These are phyloP conservation scores for Botrylloides violaceus DNA, from an alignment of 23 tunicate genomes.

Conservation along the genomic window DNA sequence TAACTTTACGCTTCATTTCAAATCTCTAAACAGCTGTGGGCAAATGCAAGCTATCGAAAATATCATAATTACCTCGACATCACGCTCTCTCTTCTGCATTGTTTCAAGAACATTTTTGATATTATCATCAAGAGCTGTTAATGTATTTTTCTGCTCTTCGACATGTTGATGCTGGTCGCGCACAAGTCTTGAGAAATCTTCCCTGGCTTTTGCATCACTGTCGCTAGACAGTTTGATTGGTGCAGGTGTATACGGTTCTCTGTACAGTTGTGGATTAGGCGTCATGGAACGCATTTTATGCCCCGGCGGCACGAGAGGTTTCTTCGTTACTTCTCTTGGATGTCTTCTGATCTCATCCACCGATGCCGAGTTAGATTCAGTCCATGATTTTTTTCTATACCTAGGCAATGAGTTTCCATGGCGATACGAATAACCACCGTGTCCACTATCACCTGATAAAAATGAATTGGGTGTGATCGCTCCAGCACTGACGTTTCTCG, in stretches of 20 bases:
- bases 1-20: no score
- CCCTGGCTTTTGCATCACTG: slow-evolving; percentile 40
- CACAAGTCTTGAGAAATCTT: slow-evolving; percentile 54
- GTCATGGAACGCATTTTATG: slow-evolving; percentile 10
- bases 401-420: slow-evolving; percentile 22
- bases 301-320: slow-evolving; percentile 17
- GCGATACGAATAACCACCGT: not conserved
- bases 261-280: slow-evolving; percentile 6
- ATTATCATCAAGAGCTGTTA: slow-evolving; percentile 39
- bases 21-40: no score
- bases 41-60: not conserved
- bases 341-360: slow-evolving; percentile 3
- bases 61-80: slow-evolving; percentile 2
- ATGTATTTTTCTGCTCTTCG: slow-evolving; percentile 45
- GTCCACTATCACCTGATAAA: not conserved
- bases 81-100: slow-evolving; percentile 35
- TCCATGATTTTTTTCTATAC: slow-evolving; percentile 12
- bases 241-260: slow-evolving; percentile 14
- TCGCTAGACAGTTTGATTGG: not conserved
- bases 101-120: slow-evolving; percentile 29
- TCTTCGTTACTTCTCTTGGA: not conserved
- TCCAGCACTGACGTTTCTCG: slow-evolving; percentile 5
- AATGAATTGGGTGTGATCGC: slow-evolving; percentile 7
- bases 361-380: not conserved
- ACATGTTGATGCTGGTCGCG: slow-evolving; percentile 68